Evolutionary conservation across 2,888 invertebrate genomes (phyloP), one percentile per base, ranked within the genome.

Genomic region (Pheosia tremula): DNA sequence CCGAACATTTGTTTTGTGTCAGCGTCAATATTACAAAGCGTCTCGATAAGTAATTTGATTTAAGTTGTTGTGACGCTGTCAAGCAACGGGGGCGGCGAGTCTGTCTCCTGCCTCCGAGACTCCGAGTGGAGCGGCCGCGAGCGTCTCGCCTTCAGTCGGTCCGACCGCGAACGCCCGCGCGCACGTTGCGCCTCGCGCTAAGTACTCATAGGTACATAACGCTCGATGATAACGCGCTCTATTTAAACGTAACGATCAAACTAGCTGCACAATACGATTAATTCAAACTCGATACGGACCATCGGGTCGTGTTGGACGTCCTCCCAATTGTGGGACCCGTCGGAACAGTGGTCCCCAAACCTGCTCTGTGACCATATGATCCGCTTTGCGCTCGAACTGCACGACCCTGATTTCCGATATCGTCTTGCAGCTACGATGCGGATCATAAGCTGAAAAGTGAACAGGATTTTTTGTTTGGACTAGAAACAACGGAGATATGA

Each of bases 31-130:
- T 68, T 77, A 83, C 82, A 87, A 83, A 86, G 80, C 81, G 79
- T 80, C 88, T 86, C 82, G 85, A 87, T 91, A 91, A 88, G 85
- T 87, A 85, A 90, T 88, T 85, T 84, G 89, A 87, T 91, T 89
- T 83, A 75, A 75, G 76, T 63, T 79, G 82, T 80, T 81, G 78
- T 79, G 79, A 75, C 75, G 75, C 72, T 80, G 80, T 78, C 77
- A 80, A 64, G 74, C 78, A 79, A 82, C 82, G 83, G 80, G 74
- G 77, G 76, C 73, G 78, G 78, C 66, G 74, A 61, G 76, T 68
- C 74, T 69, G 75, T 72, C 78, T 75, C 71, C 71, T 68, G 68
- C 60, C 66, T 49, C 66, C 13, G 62, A 67, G 68, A 59, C 66
- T 49, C 66, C 13, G 62, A 67, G 68, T 38, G 61, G 68, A 70